phyloP scores from a whole-genome alignment of 2,888 invertebrate species.

The Ichneumoninae sp. region DNA sequence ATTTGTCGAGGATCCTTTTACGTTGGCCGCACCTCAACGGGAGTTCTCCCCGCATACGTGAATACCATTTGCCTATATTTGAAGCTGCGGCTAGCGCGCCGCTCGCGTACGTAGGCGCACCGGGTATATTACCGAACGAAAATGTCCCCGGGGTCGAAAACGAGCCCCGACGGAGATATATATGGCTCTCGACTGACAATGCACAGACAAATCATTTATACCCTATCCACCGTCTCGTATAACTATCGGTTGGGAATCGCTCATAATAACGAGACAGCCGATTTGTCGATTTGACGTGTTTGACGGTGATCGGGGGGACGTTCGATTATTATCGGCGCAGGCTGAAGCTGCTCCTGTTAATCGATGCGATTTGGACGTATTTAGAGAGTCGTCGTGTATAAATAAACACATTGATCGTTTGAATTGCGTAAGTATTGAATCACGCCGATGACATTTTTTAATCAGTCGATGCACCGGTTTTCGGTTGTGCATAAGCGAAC shows the following conservation, averaged over 20 bases:
- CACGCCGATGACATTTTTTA: background rate
- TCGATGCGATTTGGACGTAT: constrained; percentile 6
- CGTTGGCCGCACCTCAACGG: constrained; percentile 48
- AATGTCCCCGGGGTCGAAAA: constrained; percentile 16
- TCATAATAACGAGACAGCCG: constrained; percentile 42
- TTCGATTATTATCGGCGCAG: constrained; percentile 16
- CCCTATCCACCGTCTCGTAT: constrained; percentile 6
- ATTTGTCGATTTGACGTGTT: constrained; percentile 44
- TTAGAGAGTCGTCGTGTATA: background rate
- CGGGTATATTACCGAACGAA: constrained; percentile 16
- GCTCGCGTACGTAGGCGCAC: background rate
- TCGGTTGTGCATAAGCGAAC: background rate
- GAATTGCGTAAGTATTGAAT: background rate
- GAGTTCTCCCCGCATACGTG: constrained; percentile 41
- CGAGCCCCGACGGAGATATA: background rate
- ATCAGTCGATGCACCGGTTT: background rate
- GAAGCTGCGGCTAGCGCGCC: constrained; percentile 1
- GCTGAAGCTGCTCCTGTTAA: background rate
- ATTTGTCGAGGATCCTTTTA: constrained; percentile 40
- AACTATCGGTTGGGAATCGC: constrained; percentile 17
- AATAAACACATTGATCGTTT: background rate
- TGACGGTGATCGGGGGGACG: constrained; percentile 5
- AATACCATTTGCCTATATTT: constrained; percentile 57
- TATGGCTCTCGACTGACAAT: background rate
- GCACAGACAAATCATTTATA: constrained; percentile 40